A percentile compares a stretch with the other conserved stretches of the same genome.
Evolutionary conservation across 2,113 vertebrate genomes (phyloP).

Genomic region (Lophius piscatorius): DNA sequence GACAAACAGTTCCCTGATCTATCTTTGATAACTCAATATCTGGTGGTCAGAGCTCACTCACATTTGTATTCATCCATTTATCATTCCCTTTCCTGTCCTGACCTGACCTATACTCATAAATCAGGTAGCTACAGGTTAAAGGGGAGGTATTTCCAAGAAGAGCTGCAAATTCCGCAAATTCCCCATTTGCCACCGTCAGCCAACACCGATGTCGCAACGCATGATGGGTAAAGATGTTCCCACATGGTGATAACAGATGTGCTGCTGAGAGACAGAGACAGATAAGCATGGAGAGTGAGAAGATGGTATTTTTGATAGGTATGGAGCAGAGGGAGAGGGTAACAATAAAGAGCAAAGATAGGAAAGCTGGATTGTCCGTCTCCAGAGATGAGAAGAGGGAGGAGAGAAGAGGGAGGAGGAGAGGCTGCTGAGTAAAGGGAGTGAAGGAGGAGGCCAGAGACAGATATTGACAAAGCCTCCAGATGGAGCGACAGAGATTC

Average conservation of each 20-base stretch:
- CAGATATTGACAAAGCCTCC: constrained; percentile 38
- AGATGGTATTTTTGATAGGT: constrained; percentile 17
- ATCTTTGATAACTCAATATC: not conserved
- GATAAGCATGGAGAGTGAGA: not conserved
- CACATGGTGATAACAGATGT: constrained; percentile 46
- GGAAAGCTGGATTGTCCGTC: constrained; percentile 30
- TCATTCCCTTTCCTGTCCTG: not conserved
- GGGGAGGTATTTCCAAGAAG: constrained; percentile 12
- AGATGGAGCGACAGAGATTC: constrained; percentile 49
- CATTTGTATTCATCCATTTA: constrained; percentile 1
- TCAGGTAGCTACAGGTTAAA: constrained; percentile 13
- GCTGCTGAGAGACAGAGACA: constrained; percentile 21
- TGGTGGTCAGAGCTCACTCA: not conserved
- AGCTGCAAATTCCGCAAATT: constrained; percentile 40
- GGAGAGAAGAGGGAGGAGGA: constrained; percentile 36
- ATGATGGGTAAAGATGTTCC: constrained; percentile 58
- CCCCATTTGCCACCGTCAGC: constrained; percentile 41
- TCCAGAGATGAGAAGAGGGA: constrained; percentile 30
- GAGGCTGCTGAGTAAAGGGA: constrained; percentile 30
- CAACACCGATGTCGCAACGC: constrained; percentile 10
- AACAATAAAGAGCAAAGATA: constrained; percentile 23
- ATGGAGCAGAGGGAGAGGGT: constrained; percentile 19
- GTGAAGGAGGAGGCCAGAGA: constrained; percentile 38
- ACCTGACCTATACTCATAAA: constrained; percentile 18
- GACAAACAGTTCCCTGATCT: not conserved